A percentile compares a stretch with the other conserved stretches of the same genome.
Evolutionary conservation across 2,797 vertebrate genomes (phyloP).

Genomic region (Fringilla coelebs): DNA sequence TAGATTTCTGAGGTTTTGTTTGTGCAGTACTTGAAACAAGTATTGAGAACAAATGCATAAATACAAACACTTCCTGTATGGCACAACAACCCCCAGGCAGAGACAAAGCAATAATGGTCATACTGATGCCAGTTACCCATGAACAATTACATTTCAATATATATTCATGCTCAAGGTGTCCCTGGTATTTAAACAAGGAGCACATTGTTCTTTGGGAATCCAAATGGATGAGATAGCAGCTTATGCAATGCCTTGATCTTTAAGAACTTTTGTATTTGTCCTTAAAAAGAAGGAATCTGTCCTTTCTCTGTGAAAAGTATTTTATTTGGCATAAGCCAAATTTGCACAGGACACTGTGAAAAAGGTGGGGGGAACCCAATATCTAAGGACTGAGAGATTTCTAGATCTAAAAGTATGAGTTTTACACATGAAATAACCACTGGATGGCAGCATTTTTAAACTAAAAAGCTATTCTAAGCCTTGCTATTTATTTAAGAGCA

Average conservation of each 20-base stretch:
- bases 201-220: background rate
- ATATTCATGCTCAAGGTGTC: background rate
- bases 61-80: background rate
- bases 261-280: background rate
- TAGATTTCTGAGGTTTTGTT: background rate
- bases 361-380: accelerated
- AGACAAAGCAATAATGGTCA: background rate
- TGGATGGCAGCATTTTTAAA: constrained; percentile 79
- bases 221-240: background rate
- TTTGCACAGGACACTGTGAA: background rate
- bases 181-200: background rate
- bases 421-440: constrained; percentile 38
- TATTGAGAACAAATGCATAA: background rate
- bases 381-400: background rate
- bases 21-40: background rate
- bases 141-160: background rate
- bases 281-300: background rate
- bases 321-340: background rate
- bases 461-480: background rate
- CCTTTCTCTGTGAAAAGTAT: background rate
- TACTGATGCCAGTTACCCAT: background rate
- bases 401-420: background rate
- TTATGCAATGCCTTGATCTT: background rate
- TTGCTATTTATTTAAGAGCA: background rate
- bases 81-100: background rate